Evolutionary conservation across 2,113 vertebrate genomes (phyloP), one percentile per base, ranked within the genome.

Genomic region (Podiceps cristatus): DNA sequence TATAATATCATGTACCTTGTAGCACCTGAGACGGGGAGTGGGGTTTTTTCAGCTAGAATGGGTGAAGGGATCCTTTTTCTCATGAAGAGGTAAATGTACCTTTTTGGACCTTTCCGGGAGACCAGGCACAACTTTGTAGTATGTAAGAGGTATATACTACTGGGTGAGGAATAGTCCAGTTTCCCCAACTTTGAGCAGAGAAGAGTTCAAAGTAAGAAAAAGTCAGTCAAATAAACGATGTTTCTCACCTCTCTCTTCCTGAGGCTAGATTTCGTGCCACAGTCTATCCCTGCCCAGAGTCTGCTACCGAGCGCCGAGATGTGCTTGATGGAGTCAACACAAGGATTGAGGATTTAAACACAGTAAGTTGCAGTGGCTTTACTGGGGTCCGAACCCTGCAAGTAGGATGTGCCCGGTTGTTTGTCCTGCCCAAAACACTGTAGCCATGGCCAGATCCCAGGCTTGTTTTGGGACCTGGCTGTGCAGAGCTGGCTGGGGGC

Each of bases 221-320:
- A 49, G 8, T 50, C 37, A 18, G 16, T 52, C 12, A 72, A 79
- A 62, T 83, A 80, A 95, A 13, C 1, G 7, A 13, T 87, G 15
- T 82, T 97, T 96, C 59, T 90, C 28, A 7, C 25, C 50, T 92
- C 53, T 94, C 6, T 93, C 63, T 90, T 63, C 6, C 79, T 44
- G 77, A 59, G 69, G 29, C 37, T 93, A 99, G 98, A 55, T 99
- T 99, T 88, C 98, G 98, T 85, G 98, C 98, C 73, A 98, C 98
- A 2, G 86, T 98, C 7, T 99, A 99, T 68, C 98, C 98, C 40
- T 99, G 98, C n/a, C 98, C 98, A 0, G 98, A 98, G 92, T 95
- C 97, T 14, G 98, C 96, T 4, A 80, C 59, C 0, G 98, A 99
- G 77, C 98, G 98, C 52, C 97, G 93, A 73, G 98, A 98, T 77